Evolutionary conservation across 2,797 vertebrate species (phyloP).

Genomic region (Pangasius krempfi): DNA sequence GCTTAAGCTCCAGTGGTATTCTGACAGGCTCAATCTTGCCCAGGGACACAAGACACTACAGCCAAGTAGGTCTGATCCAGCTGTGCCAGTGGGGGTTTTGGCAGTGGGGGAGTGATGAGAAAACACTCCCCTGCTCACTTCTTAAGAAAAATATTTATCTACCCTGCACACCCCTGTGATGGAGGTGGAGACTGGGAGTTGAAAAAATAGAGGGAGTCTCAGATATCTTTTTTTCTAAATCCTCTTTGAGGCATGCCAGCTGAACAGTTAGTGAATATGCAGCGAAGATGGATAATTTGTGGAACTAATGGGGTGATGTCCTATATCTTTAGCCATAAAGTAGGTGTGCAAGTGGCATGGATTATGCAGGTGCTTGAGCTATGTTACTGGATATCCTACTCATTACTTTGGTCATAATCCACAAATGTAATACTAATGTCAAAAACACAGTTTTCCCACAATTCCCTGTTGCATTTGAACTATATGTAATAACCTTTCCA

Average conservation of each 20-base stretch:
- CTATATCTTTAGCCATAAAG: constrained; percentile 22
- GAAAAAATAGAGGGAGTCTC: constrained; percentile 7
- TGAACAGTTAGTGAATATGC: constrained; percentile 15
- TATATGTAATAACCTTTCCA: not conserved
- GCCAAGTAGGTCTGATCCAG: constrained; percentile 49
- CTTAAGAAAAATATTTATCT: constrained; percentile 58
- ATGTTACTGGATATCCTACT: constrained; percentile 49
- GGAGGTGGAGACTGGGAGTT: constrained; percentile 20
- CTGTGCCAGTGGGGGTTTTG: constrained; percentile 48
- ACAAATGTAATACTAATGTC: constrained; percentile 24
- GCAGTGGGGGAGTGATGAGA: constrained; percentile 8
- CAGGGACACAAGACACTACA: constrained; percentile 28
- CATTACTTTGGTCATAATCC: constrained; percentile 37
- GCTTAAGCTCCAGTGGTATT: constrained; percentile 10
- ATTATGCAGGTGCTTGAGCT: constrained; percentile 47
- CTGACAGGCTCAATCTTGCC: constrained; percentile 36
- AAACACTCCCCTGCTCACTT: constrained; percentile 30
- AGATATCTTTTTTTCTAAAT: constrained; percentile 20
- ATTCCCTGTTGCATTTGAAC: constrained; percentile 3
- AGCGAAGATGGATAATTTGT: constrained; percentile 24
- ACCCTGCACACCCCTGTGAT: constrained; percentile 41
- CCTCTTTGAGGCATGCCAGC: constrained; percentile 29
- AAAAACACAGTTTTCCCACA: constrained; percentile 39
- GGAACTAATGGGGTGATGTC: constrained; percentile 31
- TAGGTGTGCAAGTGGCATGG: constrained; percentile 34